Evolutionary conservation across 2,797 vertebrate genomes (phyloP).

Genomic region (Sitta carolinensis): DNA sequence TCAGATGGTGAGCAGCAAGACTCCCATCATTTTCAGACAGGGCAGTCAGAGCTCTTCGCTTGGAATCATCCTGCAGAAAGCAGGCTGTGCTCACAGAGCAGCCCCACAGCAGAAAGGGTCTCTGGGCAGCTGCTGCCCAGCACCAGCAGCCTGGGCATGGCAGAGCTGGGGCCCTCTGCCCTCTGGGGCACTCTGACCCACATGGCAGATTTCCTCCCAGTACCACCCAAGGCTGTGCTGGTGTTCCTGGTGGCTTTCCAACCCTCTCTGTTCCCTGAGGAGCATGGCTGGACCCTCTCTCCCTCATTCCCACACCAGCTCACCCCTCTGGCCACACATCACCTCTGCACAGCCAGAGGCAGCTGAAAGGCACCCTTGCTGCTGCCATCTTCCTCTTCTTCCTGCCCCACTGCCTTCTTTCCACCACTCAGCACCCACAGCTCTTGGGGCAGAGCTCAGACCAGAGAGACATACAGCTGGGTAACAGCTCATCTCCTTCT

Average conservation of each 20-base stretch:
- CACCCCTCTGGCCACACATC: not conserved
- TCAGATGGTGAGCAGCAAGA: not conserved
- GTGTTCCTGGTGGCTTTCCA: not conserved
- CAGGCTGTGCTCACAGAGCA: not conserved
- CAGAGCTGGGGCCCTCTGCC: not conserved
- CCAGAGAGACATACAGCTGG: no score
- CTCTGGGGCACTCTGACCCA: not conserved
- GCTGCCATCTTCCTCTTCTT: not conserved
- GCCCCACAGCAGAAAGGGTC: not conserved
- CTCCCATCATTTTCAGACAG: not conserved
- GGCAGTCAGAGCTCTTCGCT: not conserved
- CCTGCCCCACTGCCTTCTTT: not conserved
- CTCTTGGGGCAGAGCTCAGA: not conserved
- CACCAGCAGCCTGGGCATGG: not conserved
- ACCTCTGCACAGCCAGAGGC: not conserved
- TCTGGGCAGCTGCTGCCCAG: not conserved
- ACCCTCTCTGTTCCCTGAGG: not conserved
- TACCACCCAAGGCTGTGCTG: not conserved
- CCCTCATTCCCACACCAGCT: not conserved
- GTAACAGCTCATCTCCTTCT: not conserved
- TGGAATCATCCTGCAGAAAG: not conserved
- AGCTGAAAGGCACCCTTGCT: not conserved
- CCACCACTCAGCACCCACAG: not conserved
- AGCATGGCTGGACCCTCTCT: accelerated
- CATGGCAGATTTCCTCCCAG: not conserved